These are phyloP conservation scores for Hipparchia semele DNA, from an alignment of 2,888 invertebrate genomes.

Conservation along the genomic window DNA sequence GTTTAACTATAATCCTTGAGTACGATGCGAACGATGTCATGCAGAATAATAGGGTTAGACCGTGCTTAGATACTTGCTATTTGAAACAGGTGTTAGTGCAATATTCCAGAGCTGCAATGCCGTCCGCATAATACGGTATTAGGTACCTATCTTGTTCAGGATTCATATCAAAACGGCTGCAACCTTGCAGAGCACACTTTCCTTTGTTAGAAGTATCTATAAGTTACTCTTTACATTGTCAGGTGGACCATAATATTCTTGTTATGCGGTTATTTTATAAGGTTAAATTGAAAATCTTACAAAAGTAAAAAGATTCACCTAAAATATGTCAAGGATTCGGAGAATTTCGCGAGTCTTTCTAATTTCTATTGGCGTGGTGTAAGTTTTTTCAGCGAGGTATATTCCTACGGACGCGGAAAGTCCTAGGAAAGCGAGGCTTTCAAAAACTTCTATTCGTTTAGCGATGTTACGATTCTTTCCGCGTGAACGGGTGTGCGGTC, in stretches of 20 bases:
- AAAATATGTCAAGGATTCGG: no score
- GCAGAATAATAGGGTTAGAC: slow-evolving; percentile 7
- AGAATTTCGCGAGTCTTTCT: no score
- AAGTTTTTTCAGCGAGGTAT: no score
- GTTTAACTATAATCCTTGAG: not conserved
- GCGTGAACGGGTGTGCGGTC: no score
- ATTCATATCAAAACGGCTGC: slow-evolving; percentile 47
- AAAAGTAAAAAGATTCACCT: not conserved
- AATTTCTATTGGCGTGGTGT: no score
- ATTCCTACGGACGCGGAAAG: no score
- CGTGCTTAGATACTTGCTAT: slow-evolving; percentile 16
- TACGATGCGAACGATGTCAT: not conserved
- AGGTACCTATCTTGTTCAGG: slow-evolving; percentile 44
- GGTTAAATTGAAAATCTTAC: not conserved
- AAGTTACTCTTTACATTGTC: not conserved
- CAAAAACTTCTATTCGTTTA: no score
- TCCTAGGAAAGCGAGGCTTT: no score
- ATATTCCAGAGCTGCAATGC: slow-evolving; percentile 17
- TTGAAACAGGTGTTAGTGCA: slow-evolving; percentile 21
- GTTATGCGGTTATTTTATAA: not conserved
- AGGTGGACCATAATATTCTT: not conserved
- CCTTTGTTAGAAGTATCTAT: not conserved
- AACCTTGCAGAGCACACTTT: slow-evolving; percentile 37
- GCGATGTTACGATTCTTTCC: no score
- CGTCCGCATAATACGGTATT: slow-evolving; percentile 41